A percentile compares a stretch with the other conserved stretches of the same genome.
These are phyloP conservation scores for Anableps anableps DNA, from an alignment of 2,797 vertebrate species.

Conservation along the genomic window DNA sequence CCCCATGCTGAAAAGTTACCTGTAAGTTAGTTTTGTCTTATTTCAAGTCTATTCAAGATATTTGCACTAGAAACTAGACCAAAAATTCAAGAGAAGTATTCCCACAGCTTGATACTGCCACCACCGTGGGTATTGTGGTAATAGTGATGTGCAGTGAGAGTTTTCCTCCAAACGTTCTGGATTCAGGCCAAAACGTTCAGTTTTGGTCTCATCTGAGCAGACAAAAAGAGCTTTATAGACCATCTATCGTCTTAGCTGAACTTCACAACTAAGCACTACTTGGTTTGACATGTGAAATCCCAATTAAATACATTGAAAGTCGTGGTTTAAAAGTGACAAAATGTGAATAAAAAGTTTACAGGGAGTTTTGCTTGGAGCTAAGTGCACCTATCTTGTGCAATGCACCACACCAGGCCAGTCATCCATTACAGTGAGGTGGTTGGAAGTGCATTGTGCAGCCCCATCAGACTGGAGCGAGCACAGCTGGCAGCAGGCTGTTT, in stretches of 20 bases:
- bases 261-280: not conserved
- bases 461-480: conserved; percentile 61
- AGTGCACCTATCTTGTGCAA: conserved; percentile 20
- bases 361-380: not conserved
- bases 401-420: conserved; percentile 27
- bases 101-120: too few relatives aligned
- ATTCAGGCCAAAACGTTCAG: not conserved
- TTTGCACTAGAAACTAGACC: too few relatives aligned
- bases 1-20: too few relatives aligned
- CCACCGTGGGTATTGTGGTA: not conserved
- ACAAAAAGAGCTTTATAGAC: not conserved
- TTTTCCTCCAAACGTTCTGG: not conserved
- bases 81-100: not conserved
- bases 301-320: not conserved
- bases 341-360: not conserved
- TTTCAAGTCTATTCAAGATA: too few relatives aligned
- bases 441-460: conserved; percentile 34
- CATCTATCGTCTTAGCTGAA: not conserved
- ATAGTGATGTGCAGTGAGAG: not conserved
- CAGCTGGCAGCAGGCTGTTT: conserved; percentile 72
- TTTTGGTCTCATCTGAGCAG: not conserved
- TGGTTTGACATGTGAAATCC: conserved; percentile 34
- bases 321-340: not conserved
- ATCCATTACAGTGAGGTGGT: conserved; percentile 31
- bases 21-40: too few relatives aligned